Evolutionary conservation across 2,888 invertebrate genomes (phyloP), one percentile per base, ranked within the genome.

Genomic region (Idaea dimidiata): DNA sequence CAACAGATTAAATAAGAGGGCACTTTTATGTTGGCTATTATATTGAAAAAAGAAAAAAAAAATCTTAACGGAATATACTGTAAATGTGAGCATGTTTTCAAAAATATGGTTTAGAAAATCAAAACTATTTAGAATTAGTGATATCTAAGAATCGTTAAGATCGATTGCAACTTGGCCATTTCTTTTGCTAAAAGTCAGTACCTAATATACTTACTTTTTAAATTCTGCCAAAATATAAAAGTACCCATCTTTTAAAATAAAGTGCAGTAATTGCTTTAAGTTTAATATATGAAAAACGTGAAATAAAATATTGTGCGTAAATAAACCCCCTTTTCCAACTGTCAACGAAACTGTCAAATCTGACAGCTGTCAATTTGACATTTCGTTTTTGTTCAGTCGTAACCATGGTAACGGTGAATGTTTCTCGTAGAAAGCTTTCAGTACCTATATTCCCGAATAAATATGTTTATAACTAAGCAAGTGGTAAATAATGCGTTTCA

Each of bases 291-390:
- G 43, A 33, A 43, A 10, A 43, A 14, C 10, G 43, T 43, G 58
- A 63, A 71, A 71, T 68, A 43, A 72, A 62, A 43, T 63, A 64
- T 54, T 59, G 59, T 60, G 60, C 59, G 58, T 53, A 58, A 54
- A 31, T 32, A 63, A 32, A 66, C 64, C 55, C 58, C 59, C 66
- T 64, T 61, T 14, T 43, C 14, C 75, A 79, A 81, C 81, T 77
- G 76, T 73, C 71, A 73, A 78, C 75, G 72, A 80, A 84, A 81
- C 84, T 73, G 76, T 85, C 87, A 87, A 84, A 82, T 80, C 69
- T 87, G 84, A 87, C 84, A 83, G 70, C 72, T 83, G 84, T 86
- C 86, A 86, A 83, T 81, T 80, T 84, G 84, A 86, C 80, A 79
- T 84, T 82, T 83, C 77, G 78, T 76, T 76, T 71, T 74, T 72